A percentile compares a stretch with the other conserved stretches of the same genome.
Conservation (phyloP, 2,113 vertebrate genomes). For the Lophochroa leadbeateri region DNA sequence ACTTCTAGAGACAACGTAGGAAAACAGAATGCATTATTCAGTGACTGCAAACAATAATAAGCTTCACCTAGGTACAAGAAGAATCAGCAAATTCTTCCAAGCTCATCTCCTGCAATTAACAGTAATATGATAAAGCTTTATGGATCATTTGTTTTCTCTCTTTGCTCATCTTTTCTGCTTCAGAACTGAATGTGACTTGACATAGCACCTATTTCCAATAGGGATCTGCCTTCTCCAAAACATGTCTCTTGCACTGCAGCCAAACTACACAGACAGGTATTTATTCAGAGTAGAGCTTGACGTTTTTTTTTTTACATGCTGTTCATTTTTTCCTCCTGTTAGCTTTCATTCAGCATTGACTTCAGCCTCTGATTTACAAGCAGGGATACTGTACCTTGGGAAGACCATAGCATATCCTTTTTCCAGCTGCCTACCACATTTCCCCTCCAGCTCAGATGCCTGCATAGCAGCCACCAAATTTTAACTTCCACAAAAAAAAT, state of each 20-base stretch:
- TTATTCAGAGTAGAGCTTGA: background rate
- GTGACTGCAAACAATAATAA: background rate
- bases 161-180: slow-evolving; percentile 13
- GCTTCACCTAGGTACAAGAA: background rate
- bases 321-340: background rate
- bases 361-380: background rate
- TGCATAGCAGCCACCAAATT: background rate
- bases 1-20: background rate
- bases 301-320: background rate
- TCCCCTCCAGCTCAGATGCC: background rate
- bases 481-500: background rate
- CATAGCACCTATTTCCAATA: background rate
- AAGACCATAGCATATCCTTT: background rate
- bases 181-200: background rate
- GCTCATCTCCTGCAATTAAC: background rate
- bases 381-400: background rate
- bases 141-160: background rate
- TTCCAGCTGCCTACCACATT: background rate
- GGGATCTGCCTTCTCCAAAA: background rate
- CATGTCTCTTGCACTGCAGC: background rate
- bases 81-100: background rate
- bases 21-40: background rate
- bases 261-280: background rate
- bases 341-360: background rate
- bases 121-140: background rate